These are phyloP conservation scores for Amphiura filiformis DNA, from an alignment of 35 echinoderm and acorn worm genomes.

Conservation along the genomic window DNA sequence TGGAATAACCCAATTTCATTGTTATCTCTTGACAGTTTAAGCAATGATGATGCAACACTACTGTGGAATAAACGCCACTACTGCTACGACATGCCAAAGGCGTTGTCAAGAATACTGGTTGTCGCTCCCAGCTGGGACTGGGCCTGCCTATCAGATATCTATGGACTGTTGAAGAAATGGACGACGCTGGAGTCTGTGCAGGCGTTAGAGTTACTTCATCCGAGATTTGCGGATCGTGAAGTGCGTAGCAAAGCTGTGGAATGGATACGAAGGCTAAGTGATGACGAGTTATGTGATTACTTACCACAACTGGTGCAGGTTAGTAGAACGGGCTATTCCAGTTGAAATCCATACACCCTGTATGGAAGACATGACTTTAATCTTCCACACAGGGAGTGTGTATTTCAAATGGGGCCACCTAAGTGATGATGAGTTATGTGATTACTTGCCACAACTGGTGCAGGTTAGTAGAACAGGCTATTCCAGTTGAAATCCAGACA, in stretches of 20 bases:
- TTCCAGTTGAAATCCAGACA: too few relatives aligned
- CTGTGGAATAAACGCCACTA: constrained; percentile 94
- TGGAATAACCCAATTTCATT: too few relatives aligned
- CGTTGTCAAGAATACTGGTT: constrained; percentile 63
- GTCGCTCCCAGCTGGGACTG: constrained; percentile 89
- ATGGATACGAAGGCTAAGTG: constrained; percentile 68
- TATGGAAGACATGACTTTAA: too few relatives aligned
- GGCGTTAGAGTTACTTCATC: constrained; percentile 75
- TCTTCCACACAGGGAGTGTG: too few relatives aligned
- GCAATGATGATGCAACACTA: constrained; percentile 54
- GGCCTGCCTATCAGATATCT: constrained; percentile 78
- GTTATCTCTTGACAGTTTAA: constrained; percentile 46
- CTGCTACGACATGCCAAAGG: constrained; percentile 55
- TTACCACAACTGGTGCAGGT: constrained; percentile 94
- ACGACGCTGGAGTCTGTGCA: constrained; percentile 64
- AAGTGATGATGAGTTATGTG: constrained; percentile 86
- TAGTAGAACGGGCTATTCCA: not conserved
- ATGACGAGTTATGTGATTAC: constrained; percentile 93
- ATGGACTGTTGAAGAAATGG: constrained; percentile 74
- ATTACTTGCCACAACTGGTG: constrained; percentile 90
- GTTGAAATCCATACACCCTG: too few relatives aligned
- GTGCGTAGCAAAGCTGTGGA: constrained; percentile 69
- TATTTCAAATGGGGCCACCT: too few relatives aligned
- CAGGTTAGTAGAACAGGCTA: constrained; percentile 33
- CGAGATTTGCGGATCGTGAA: constrained; percentile 87